Evolutionary conservation across 2,888 invertebrate species (phyloP).

Genomic region (Torymus aiolomorphi): DNA sequence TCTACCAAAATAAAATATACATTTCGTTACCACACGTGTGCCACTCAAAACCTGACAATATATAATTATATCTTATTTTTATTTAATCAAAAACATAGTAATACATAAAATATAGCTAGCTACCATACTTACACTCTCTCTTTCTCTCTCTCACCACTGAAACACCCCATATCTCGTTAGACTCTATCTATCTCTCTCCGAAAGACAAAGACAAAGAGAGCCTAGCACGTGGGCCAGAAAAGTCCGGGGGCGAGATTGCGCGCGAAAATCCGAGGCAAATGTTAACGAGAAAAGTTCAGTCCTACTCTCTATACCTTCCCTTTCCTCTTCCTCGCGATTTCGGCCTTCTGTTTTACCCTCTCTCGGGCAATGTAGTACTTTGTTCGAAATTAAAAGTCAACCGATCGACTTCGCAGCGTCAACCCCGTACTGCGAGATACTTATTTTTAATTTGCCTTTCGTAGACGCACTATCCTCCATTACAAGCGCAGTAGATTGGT

Average conservation of each 20-base stretch:
- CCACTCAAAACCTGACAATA: too few relatives aligned
- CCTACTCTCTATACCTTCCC: neutral
- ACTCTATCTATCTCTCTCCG: too few relatives aligned
- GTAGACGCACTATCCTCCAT: neutral
- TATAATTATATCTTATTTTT: too few relatives aligned
- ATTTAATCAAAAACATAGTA: too few relatives aligned
- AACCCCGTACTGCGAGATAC: neutral
- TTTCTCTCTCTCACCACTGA: too few relatives aligned
- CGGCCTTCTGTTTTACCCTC: neutral
- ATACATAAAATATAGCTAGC: too few relatives aligned
- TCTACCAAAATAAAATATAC: too few relatives aligned
- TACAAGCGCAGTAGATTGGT: too few relatives aligned
- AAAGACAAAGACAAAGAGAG: too few relatives aligned
- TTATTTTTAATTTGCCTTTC: constrained; percentile 29
- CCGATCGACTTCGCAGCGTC: constrained; percentile 17
- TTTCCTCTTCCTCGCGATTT: neutral
- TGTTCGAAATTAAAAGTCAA: constrained; percentile 50
- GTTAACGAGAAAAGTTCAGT: constrained; percentile 67
- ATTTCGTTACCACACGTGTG: too few relatives aligned
- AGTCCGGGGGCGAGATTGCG: neutral
- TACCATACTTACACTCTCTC: too few relatives aligned
- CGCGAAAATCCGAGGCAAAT: constrained; percentile 60
- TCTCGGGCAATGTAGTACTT: constrained; percentile 3
- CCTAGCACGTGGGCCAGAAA: neutral
- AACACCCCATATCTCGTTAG: too few relatives aligned